phyloP scores from a whole-genome alignment of 2,113 vertebrate genomes.

The Furnarius figulus region DNA sequence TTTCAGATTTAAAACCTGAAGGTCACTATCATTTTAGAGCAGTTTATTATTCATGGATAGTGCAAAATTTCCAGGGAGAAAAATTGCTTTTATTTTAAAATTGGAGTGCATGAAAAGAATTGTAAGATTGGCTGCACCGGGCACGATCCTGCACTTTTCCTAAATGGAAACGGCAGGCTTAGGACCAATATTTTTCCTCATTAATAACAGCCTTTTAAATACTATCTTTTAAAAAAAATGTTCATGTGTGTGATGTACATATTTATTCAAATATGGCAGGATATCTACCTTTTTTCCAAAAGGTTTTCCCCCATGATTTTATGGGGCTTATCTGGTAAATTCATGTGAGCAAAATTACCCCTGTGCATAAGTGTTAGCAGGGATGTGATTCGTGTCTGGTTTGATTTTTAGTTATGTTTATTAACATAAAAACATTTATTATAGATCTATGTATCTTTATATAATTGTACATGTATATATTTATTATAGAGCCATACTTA shows the following conservation, averaged over 20 bases:
- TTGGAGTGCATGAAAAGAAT: background rate
- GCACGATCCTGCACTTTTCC: background rate
- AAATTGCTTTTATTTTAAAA: constrained; percentile 45
- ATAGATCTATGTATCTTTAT: background rate
- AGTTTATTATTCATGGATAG: constrained; percentile 24
- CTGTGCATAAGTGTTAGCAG: background rate
- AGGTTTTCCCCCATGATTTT: background rate
- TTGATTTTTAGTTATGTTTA: background rate
- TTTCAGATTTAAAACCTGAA: constrained; percentile 48
- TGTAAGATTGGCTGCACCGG: background rate
- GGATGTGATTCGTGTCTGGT: background rate
- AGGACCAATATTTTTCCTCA: background rate
- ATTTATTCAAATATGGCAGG: background rate
- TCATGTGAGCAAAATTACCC: background rate
- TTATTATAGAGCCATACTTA: background rate
- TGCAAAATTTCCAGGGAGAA: constrained; percentile 17
- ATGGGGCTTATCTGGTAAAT: background rate
- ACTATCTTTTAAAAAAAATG: rapidly evolving
- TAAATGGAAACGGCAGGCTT: background rate
- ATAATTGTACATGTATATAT: background rate
- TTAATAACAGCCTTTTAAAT: background rate
- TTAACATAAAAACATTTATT: background rate
- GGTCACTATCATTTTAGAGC: constrained; percentile 16
- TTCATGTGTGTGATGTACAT: background rate
- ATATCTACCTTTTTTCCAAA: background rate